These are phyloP conservation scores for Larimichthys crocea DNA, from an alignment of 2,113 vertebrate species.

Conservation along the genomic window DNA sequence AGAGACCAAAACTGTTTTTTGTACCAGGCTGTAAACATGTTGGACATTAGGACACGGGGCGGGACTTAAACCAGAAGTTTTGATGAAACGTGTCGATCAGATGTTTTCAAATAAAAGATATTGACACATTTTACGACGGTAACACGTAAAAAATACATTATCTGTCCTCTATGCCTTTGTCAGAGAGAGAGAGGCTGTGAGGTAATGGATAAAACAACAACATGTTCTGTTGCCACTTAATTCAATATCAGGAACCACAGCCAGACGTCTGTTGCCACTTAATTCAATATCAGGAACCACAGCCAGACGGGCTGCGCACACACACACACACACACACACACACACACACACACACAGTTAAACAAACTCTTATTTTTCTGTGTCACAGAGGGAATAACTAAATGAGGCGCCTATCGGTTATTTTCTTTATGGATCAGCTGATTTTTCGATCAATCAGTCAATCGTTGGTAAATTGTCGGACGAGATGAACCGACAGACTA, in stretches of 20 bases:
- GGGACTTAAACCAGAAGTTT: no score
- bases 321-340: slow-evolving; percentile 28
- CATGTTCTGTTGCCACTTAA: slow-evolving; percentile 71
- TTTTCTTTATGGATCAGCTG: background rate
- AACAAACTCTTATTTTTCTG: background rate
- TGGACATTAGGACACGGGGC: no score
- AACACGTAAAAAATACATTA: no score
- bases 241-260: slow-evolving; percentile 66
- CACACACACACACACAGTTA: slow-evolving; percentile 24
- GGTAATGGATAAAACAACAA: slow-evolving; percentile 61
- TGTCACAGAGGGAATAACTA: no score
- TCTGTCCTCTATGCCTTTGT: no score
- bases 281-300: slow-evolving; percentile 70
- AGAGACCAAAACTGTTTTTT: no score
- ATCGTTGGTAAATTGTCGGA: background rate
- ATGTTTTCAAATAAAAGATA: no score
- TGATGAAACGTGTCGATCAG: no score
- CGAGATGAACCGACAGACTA: no score
- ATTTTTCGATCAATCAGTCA: background rate
- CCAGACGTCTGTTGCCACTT: slow-evolving; percentile 56
- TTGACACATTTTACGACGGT: no score
- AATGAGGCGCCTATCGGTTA: fast-evolving
- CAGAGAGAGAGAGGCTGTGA: background rate
- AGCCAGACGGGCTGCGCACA: slow-evolving; percentile 22
- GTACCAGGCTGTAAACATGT: no score